Conservation (phyloP, 37 sponge, comb jelly and placozoan species). For the Mnemiopsis leidyi region DNA sequence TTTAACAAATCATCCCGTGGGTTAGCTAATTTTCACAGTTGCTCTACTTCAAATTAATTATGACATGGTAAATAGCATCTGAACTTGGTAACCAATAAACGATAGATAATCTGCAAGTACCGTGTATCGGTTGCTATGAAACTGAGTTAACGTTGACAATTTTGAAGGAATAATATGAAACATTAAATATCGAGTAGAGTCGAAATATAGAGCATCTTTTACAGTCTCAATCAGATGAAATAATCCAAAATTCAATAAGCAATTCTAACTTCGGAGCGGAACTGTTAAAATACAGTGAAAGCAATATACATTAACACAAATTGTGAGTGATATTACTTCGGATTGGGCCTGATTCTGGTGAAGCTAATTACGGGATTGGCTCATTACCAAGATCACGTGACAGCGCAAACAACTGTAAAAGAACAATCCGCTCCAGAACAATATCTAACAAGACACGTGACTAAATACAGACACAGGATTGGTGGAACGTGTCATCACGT, state of each 20-base stretch:
- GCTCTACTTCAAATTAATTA: no score
- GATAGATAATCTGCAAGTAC: not conserved
- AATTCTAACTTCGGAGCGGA: not conserved
- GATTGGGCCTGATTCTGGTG: not conserved
- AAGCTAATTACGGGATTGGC: not conserved
- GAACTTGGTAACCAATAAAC: no score
- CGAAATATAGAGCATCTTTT: not conserved
- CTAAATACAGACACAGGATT: not conserved
- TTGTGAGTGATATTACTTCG: not conserved
- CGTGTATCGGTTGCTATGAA: not conserved
- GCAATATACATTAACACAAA: conserved; percentile 15
- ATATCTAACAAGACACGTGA: not conserved
- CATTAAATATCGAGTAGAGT: not conserved
- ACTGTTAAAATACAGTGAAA: conserved; percentile 4
- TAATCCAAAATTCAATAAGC: not conserved
- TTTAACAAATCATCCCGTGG: no score
- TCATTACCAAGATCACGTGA: not conserved
- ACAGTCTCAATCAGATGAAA: not conserved
- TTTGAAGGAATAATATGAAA: not conserved
- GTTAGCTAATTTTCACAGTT: no score
- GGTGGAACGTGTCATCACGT: not conserved
- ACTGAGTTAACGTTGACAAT: not conserved
- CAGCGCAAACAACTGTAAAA: not conserved
- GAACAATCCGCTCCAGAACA: not conserved
- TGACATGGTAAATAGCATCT: no score